Evolutionary conservation across 2,113 vertebrate species (phyloP).

Genomic region (Antennarius striatus): DNA sequence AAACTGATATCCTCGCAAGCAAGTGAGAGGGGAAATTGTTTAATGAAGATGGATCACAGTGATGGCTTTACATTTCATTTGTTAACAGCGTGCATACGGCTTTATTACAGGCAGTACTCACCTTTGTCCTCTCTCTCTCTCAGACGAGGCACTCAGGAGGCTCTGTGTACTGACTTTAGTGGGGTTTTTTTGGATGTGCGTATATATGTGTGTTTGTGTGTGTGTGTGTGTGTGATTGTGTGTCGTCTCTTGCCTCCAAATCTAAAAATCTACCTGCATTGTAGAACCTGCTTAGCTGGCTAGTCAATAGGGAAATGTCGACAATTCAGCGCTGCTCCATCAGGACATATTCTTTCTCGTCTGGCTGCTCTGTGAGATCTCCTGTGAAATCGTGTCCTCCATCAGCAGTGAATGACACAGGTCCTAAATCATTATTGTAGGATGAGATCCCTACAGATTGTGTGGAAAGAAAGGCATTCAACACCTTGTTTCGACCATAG

Average conservation of each 20-base stretch:
- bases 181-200: constrained; percentile 35
- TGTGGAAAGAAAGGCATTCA: constrained; percentile 39
- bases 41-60: constrained; percentile 85
- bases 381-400: constrained; percentile 84
- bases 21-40: constrained; percentile 78
- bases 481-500: constrained; percentile 30
- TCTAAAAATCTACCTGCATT: constrained; percentile 67
- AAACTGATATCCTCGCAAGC: constrained; percentile 78
- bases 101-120: constrained; percentile 83
- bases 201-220: constrained; percentile 5
- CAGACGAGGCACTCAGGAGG: constrained; percentile 61
- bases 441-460: constrained; percentile 66
- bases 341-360: constrained; percentile 72
- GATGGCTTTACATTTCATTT: constrained; percentile 84
- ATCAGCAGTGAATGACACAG: constrained; percentile 81
- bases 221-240: constrained; percentile 17
- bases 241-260: constrained; percentile 63
- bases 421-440: constrained; percentile 67
- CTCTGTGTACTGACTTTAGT: constrained; percentile 60
- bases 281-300: constrained; percentile 73
- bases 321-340: constrained; percentile 77
- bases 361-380: constrained; percentile 80
- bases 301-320: constrained; percentile 76
- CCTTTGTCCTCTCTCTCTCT: constrained; percentile 71
- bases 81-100: constrained; percentile 82